A percentile compares a stretch with the other conserved stretches of the same genome.
These are phyloP conservation scores for Hypomecis punctinalis DNA, from an alignment of 2,888 invertebrate species.

Conservation along the genomic window DNA sequence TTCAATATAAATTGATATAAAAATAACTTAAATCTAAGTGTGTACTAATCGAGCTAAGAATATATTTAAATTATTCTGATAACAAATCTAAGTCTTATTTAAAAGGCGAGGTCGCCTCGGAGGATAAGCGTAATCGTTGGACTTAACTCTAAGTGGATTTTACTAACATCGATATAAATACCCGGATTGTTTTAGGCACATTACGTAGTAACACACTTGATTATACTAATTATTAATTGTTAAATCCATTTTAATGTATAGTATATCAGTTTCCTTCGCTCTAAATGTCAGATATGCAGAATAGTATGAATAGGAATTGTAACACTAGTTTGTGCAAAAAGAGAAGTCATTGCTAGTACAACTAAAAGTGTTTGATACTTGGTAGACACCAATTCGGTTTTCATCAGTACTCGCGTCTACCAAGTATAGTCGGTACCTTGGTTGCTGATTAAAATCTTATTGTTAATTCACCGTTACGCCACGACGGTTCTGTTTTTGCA, in stretches of 20 bases:
- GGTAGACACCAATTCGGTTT: too few species aligned
- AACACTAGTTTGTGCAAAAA: too few species aligned
- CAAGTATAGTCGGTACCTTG: too few species aligned
- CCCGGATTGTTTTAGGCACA: conserved; percentile 50
- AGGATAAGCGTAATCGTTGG: conserved; percentile 81
- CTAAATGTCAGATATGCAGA: conserved; percentile 6
- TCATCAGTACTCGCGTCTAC: too few species aligned
- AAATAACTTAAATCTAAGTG: conserved; percentile 75
- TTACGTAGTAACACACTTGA: conserved; percentile 18
- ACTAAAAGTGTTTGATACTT: too few species aligned
- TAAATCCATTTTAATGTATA: conserved; percentile 15
- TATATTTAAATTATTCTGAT: conserved; percentile 73
- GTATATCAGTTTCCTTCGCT: conserved; percentile 17
- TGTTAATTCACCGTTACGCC: too few species aligned
- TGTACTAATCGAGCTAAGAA: conserved; percentile 53
- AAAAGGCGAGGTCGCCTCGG: conserved; percentile 72
- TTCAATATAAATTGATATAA: conserved; percentile 77
- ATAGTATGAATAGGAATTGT: not conserved
- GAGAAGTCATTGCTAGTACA: conserved; percentile 10
- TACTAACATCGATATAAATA: conserved; percentile 58
- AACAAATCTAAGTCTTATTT: conserved; percentile 80
- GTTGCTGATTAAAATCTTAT: too few species aligned
- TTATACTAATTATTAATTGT: conserved; percentile 10
- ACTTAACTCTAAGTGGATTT: conserved; percentile 71
- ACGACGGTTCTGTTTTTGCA: too few species aligned